Conservation (phyloP, 2,113 vertebrate species). For the Heterotilapia buettikoferi region DNA sequence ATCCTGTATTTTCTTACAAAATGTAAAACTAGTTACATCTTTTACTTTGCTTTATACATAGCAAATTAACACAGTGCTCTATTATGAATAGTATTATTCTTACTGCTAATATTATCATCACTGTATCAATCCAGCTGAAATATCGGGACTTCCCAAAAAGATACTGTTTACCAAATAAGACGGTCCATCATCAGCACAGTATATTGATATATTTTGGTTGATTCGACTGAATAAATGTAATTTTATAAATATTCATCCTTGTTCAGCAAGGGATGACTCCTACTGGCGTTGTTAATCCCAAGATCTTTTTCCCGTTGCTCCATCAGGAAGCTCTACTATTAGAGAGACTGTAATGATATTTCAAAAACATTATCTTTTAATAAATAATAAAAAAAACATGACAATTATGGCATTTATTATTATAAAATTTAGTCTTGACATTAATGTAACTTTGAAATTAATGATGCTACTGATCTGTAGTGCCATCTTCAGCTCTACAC, state of each 20-base stretch:
- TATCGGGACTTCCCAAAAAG: neutral
- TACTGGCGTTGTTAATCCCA: neutral
- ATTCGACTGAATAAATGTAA: neutral
- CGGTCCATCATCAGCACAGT: neutral
- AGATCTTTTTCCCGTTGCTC: neutral
- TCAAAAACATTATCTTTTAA: neutral
- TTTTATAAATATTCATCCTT: neutral
- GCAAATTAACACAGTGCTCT: neutral
- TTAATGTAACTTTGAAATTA: neutral
- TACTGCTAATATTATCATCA: neutral
- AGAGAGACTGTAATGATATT: neutral
- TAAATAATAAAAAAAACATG: neutral
- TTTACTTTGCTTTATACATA: neutral
- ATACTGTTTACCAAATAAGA: neutral
- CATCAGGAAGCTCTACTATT: neutral
- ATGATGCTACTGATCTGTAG: neutral
- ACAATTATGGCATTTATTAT: neutral
- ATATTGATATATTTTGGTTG: neutral
- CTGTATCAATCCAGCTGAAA: neutral
- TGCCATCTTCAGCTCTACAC: neutral
- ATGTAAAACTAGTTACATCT: neutral
- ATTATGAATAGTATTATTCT: neutral
- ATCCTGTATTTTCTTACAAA: neutral
- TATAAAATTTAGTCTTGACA: neutral
- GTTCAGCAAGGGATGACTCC: neutral